A percentile compares a stretch with the other conserved stretches of the same genome.
phyloP scores from a whole-genome alignment of 1,140 invertebrate genomes.

The Bombyx mori region DNA sequence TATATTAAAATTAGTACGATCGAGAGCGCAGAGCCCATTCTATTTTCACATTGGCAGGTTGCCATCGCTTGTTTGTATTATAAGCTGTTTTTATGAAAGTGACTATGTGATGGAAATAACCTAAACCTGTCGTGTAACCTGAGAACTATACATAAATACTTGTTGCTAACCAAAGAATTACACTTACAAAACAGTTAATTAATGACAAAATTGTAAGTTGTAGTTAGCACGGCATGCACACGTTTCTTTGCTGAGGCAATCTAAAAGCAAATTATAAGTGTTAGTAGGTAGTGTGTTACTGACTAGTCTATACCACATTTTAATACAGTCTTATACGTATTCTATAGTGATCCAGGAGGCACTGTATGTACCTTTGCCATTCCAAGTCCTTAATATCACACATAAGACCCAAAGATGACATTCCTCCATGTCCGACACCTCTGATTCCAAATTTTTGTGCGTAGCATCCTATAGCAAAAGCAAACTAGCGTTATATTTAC shows the following conservation, averaged over 20 bases:
- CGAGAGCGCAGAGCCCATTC: conserved; percentile 59
- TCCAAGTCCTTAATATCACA: conserved; percentile 78
- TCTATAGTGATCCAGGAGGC: conserved; percentile 16
- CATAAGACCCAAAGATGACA: conserved; percentile 79
- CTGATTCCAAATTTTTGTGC: conserved; percentile 88
- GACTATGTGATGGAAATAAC: conserved; percentile 67
- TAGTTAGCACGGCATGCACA: no score
- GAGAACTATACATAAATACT: conserved; percentile 41
- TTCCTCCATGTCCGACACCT: conserved; percentile 90
- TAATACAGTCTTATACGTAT: conserved; percentile 27
- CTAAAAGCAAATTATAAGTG: conserved; percentile 41
- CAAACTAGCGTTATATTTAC: conserved; percentile 51
- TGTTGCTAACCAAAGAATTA: conserved; percentile 11
- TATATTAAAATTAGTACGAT: conserved; percentile 64
- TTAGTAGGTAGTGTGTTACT: not conserved
- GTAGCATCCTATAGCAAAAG: conserved; percentile 79
- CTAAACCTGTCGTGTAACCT: conserved; percentile 61
- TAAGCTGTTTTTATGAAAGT: conserved; percentile 71
- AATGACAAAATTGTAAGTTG: no score
- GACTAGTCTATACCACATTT: not conserved
- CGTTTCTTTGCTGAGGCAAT: conserved; percentile 37
- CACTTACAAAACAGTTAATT: no score
- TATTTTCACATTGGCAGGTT: conserved; percentile 60
- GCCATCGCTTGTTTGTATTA: conserved; percentile 70
- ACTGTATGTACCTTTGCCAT: conserved; percentile 73